Evolutionary conservation across 2,797 vertebrate genomes (phyloP), one percentile per base, ranked within the genome.

Genomic region (Coregonus sp.): DNA sequence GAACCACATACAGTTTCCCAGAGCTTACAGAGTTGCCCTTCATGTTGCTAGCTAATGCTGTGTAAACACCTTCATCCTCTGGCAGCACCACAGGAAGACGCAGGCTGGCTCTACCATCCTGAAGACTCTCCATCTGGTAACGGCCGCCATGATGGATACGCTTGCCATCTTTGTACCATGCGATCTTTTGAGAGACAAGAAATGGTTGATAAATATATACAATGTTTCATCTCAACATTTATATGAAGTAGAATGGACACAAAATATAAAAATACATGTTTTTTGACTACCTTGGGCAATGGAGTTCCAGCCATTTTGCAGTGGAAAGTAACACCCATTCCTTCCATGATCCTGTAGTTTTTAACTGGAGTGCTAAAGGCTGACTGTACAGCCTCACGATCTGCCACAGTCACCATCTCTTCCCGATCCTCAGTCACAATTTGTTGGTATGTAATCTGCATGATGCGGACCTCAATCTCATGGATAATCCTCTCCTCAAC

Each of bases 21-120:
- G 98, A 99, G 90, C 97, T 98, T 85, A 99, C 96, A 1, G 96
- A 92, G 79, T 97, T 99, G 86, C 96, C 97, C 91, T 97, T 97
- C 86, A 97, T 90, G 79, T 99, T 99, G 86, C 94, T 91, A 69
- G 95, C 94, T 79, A 99, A 96, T 69, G 94, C 98, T 0, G 97
- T 99, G 80, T 99, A 99, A 84, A 99, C 96, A 11, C 98, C 98
- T 86, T 99, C 98, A 80, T 99, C 98, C 91, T 99, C 98, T 51
- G 97, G 96, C 65, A 96, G 91, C 73, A 98, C 94, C 80, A 97
- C 94, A 70, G 97, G 93, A 75, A 99, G 91, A 37, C 94, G 97
- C 7, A 99, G 93, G 83, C 95, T 98, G 83, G 96, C 96, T 51
- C 95, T 95, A 59, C 98, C 98, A 0, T 99, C 97, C 83, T 95